phyloP scores from a whole-genome alignment of 2,888 invertebrate species.

The Synanthedon myopaeformis region DNA sequence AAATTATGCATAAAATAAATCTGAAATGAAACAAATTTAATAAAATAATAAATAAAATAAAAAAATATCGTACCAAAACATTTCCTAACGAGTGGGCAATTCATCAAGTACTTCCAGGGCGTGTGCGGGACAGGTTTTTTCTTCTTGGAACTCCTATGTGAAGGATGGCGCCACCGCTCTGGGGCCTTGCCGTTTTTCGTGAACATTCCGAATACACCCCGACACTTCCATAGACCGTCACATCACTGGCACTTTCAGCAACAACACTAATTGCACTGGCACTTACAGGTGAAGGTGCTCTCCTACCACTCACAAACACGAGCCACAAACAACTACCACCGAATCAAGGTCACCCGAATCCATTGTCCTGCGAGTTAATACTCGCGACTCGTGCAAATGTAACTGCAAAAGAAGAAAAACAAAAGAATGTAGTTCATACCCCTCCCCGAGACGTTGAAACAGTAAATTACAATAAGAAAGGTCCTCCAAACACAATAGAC shows the following conservation, averaged over 20 bases:
- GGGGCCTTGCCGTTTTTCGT: conserved; percentile 63
- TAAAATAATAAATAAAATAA: conserved; percentile 1
- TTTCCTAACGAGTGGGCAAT: conserved; percentile 72
- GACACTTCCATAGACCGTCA: conserved; percentile 62
- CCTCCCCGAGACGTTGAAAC: conserved; percentile 10
- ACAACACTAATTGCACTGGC: conserved; percentile 28
- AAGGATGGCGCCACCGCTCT: conserved; percentile 58
- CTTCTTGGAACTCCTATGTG: conserved; percentile 62
- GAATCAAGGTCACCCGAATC: conserved; percentile 53
- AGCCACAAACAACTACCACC: conserved; percentile 44
- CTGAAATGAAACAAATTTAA: too few relatives aligned
- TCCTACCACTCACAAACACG: conserved; percentile 42
- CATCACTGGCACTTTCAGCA: conserved; percentile 43
- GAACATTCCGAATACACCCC: conserved; percentile 61
- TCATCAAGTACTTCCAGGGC: conserved; percentile 72
- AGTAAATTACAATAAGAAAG: conserved; percentile 18
- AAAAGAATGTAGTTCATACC: conserved; percentile 42
- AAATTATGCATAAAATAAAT: too few relatives aligned
- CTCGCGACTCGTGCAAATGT: conserved; percentile 43
- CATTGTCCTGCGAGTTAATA: conserved; percentile 51
- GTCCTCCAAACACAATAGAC: conserved; percentile 14
- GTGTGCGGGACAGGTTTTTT: conserved; percentile 65
- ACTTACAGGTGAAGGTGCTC: background rate
- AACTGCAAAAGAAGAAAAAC: conserved; percentile 67
- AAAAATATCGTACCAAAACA: conserved; percentile 66